Conservation (phyloP, 2,888 invertebrate species). For the Rhagium mordax region DNA sequence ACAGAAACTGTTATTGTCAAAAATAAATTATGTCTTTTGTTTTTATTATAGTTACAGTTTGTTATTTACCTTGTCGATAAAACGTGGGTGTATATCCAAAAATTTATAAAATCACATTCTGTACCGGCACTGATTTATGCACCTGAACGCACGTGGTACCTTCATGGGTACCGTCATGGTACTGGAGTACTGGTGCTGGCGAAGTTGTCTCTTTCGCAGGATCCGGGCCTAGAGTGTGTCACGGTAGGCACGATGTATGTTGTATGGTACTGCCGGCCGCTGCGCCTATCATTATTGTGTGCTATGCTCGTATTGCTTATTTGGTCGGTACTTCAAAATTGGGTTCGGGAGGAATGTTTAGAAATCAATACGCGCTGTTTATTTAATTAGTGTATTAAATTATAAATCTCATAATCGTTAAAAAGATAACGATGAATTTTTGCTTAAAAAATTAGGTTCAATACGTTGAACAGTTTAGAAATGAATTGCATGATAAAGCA, state of each 20-base stretch:
- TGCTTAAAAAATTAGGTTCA: too few relatives aligned
- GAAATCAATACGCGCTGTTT: too few relatives aligned
- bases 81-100: slow-evolving; percentile 23
- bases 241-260: slow-evolving; percentile 55
- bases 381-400: too few relatives aligned
- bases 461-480: too few relatives aligned
- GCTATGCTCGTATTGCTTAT: slow-evolving; percentile 17
- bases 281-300: slow-evolving; percentile 1
- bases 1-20: too few relatives aligned
- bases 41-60: too few relatives aligned
- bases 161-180: slow-evolving; percentile 60
- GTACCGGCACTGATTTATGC: slow-evolving; percentile 37
- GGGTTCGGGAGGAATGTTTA: not conserved
- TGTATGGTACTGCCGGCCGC: slow-evolving; percentile 13
- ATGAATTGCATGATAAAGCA: too few relatives aligned
- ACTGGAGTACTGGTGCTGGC: slow-evolving; percentile 51
- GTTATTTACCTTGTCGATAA: not conserved
- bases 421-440: too few relatives aligned
- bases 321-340: slow-evolving; percentile 6
- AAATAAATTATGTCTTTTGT: too few relatives aligned
- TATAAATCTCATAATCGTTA: too few relatives aligned
- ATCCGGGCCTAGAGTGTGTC: slow-evolving; percentile 61
- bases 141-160: slow-evolving; percentile 52
- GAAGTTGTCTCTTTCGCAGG: slow-evolving; percentile 47
- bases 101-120: slow-evolving; percentile 43